Conservation (phyloP, 2,797 vertebrate species). For the Lagorchestes hirsutus region DNA sequence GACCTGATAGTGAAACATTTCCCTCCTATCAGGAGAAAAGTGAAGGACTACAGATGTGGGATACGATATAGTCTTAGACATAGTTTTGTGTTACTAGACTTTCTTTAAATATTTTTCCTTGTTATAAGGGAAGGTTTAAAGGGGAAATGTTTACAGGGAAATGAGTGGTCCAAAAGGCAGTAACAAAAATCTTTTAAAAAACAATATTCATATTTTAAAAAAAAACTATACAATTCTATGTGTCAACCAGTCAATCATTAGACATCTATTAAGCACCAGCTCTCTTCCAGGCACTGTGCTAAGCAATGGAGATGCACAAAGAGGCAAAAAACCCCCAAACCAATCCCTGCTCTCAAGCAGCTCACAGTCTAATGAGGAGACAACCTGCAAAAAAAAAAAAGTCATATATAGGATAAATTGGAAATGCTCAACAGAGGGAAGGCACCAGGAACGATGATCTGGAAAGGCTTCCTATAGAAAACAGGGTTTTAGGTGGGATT, state of each 20-base stretch:
- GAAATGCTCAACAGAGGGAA: neutral
- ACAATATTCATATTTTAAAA: no score
- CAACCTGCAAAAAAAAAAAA: no score
- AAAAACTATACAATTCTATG: no score
- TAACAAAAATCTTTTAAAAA: neutral
- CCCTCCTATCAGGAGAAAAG: neutral
- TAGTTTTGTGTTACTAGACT: neutral
- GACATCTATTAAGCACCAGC: no score
- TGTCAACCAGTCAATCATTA: no score
- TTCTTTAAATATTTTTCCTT: neutral
- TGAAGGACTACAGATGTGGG: neutral
- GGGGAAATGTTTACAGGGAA: neutral
- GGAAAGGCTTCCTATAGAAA: no score
- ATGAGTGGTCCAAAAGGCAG: neutral
- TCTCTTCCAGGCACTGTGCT: no score
- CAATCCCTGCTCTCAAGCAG: no score
- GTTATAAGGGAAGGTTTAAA: neutral
- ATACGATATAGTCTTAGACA: neutral
- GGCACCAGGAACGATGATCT: neutral
- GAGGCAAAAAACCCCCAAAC: no score
- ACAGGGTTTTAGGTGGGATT: neutral
- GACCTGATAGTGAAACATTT: neutral
- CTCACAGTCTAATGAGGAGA: no score
- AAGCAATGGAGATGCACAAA: no score
- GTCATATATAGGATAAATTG: neutral